Conservation (phyloP, 2,888 invertebrate genomes). For the Parapristionchus giblindavisi region DNA sequence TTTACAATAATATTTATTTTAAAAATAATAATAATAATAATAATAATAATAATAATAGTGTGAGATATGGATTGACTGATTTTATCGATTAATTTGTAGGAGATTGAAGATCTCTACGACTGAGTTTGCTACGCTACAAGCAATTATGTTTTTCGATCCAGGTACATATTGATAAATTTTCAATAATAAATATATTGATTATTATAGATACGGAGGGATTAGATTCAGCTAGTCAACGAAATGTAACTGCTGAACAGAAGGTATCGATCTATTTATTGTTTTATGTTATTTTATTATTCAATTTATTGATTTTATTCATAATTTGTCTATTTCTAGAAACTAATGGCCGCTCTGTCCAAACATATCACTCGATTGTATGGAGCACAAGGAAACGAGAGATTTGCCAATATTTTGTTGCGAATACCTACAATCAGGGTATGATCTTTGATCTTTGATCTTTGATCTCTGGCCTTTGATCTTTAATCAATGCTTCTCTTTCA, state of each 20-base stretch:
- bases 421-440: conserved; percentile 64
- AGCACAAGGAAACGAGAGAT: conserved; percentile 57
- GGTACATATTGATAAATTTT: conserved; percentile 46
- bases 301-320: neutral
- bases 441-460: neutral
- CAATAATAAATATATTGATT: neutral
- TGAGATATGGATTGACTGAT: too few species aligned
- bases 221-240: conserved; percentile 67
- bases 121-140: conserved; percentile 67
- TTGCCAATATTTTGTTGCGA: conserved; percentile 63
- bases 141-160: conserved; percentile 69
- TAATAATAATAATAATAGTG: too few species aligned
- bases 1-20: too few species aligned
- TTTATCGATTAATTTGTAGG: conserved; percentile 42
- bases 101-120: conserved; percentile 66
- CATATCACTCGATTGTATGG: conserved; percentile 40
- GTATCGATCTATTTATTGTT: neutral
- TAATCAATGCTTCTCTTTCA: conserved; percentile 51
- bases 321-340: conserved; percentile 42
- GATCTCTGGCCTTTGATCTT: conserved; percentile 1
- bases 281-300: neutral
- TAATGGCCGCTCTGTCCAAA: conserved; percentile 58
- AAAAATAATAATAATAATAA: too few species aligned
- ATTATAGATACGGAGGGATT: conserved; percentile 66
- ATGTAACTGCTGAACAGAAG: conserved; percentile 68